These are phyloP conservation scores for Chascanopsetta lugubris DNA, from an alignment of 2,113 vertebrate species.

Conservation along the genomic window DNA sequence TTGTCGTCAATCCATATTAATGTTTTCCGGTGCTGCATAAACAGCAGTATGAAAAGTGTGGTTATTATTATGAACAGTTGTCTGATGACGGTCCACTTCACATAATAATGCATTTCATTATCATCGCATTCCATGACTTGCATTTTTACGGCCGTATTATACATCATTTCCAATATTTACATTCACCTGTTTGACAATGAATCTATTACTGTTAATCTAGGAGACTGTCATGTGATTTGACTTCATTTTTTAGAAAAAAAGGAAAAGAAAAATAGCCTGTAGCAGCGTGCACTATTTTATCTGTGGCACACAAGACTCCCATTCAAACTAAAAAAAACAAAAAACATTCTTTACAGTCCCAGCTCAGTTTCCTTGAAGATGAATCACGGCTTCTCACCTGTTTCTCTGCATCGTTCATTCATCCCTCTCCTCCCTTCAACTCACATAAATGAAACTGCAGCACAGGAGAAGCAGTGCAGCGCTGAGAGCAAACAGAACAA, in stretches of 20 bases:
- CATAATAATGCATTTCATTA: too few species aligned
- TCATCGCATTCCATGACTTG: too few species aligned
- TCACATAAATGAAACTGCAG: constrained; percentile 61
- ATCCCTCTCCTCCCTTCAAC: constrained; percentile 42
- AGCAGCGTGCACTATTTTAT: constrained; percentile 27
- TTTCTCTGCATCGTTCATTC: constrained; percentile 47
- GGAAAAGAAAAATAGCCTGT: constrained; percentile 28
- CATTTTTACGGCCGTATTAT: neutral
- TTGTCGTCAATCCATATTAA: too few species aligned
- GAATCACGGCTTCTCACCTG: constrained; percentile 54
- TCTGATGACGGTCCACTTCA: too few species aligned
- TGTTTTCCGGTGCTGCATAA: too few species aligned
- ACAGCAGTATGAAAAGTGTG: too few species aligned
- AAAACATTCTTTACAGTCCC: constrained; percentile 10
- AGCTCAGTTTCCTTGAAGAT: constrained; percentile 48
- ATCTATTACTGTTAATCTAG: too few species aligned
- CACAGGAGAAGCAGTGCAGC: constrained; percentile 25
- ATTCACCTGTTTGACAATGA: neutral
- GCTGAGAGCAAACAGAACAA: constrained; percentile 58
- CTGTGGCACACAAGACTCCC: constrained; percentile 9
- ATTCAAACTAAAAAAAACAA: constrained; percentile 17
- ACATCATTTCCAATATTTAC: neutral
- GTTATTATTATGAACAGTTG: too few species aligned
- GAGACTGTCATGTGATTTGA: neutral
- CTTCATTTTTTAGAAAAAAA: too few species aligned